Evolutionary conservation across 2,797 vertebrate genomes (phyloP).

Genomic region (Enteromius radiatus): DNA sequence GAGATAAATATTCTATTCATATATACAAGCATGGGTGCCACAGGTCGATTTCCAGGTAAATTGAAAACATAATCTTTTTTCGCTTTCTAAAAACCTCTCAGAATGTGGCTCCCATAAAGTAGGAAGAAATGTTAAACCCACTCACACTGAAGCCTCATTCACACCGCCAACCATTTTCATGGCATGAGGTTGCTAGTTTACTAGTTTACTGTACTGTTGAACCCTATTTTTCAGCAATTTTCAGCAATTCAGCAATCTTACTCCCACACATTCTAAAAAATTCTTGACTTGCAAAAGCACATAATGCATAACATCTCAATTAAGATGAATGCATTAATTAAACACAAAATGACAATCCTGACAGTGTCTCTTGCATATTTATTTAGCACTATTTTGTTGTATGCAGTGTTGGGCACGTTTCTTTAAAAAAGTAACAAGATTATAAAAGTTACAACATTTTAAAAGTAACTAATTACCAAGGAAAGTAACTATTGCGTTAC

Average conservation of each 20-base stretch:
- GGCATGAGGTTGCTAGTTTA: neutral
- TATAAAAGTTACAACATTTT: too few relatives aligned
- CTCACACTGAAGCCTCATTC: constrained; percentile 37
- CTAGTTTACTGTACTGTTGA: neutral
- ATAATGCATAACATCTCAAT: neutral
- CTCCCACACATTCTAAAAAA: neutral
- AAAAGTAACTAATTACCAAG: too few relatives aligned
- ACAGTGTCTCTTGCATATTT: neutral
- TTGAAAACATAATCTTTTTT: constrained; percentile 43
- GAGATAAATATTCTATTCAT: constrained; percentile 34
- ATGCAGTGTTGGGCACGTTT: neutral
- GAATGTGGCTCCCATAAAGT: constrained; percentile 9
- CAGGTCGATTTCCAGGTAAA: constrained; percentile 34
- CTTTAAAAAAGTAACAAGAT: too few relatives aligned
- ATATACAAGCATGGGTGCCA: constrained; percentile 22
- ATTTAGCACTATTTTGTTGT: neutral
- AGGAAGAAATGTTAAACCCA: constrained; percentile 7
- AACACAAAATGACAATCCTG: neutral
- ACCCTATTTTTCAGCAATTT: neutral
- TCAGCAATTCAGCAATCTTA: neutral
- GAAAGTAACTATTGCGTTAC: too few relatives aligned
- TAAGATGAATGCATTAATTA: neutral
- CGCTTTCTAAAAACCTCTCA: constrained; percentile 7
- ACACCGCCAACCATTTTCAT: constrained; percentile 1
- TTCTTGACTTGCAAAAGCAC: neutral